phyloP scores from a whole-genome alignment of 2,888 invertebrate genomes.

The Heteropelma amictum region DNA sequence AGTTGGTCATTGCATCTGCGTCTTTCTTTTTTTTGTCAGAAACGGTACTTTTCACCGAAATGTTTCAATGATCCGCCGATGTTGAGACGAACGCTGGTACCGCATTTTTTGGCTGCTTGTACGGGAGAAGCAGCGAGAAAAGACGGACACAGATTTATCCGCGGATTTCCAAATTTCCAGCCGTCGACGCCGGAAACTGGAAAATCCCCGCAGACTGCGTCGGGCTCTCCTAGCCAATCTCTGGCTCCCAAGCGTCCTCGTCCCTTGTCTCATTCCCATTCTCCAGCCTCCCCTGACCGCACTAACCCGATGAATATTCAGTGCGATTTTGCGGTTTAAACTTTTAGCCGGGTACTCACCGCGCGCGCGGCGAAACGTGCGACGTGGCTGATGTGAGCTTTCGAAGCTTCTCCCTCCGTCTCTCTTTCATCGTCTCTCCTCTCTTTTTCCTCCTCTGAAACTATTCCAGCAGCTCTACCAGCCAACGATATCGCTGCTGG shows the following conservation, averaged over 20 bases:
- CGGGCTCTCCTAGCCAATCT: slow-evolving; percentile 8
- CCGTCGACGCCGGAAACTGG: slow-evolving; percentile 63
- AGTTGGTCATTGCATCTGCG: neutral
- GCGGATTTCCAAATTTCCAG: slow-evolving; percentile 62
- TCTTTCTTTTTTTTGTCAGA: neutral
- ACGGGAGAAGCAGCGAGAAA: slow-evolving; percentile 32
- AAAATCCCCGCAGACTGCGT: slow-evolving; percentile 58
- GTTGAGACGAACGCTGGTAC: slow-evolving; percentile 24
- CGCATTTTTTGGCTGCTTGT: slow-evolving; percentile 42
- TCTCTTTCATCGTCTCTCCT: neutral
- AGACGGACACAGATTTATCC: slow-evolving; percentile 63
- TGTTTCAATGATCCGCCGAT: too few species aligned
- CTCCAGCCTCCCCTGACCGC: slow-evolving; percentile 55
- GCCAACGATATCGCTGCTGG: slow-evolving; percentile 12
- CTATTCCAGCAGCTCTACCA: neutral
- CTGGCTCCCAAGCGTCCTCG: neutral
- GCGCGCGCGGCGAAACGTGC: slow-evolving; percentile 54
- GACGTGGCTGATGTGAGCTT: slow-evolving; percentile 44
- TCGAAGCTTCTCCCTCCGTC: slow-evolving; percentile 16
- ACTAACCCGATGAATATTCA: slow-evolving; percentile 77
- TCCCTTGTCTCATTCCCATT: neutral
- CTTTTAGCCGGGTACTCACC: slow-evolving; percentile 65
- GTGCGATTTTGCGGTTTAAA: slow-evolving; percentile 75
- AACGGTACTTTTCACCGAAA: neutral
- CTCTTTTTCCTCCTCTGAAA: neutral